Percentiles rank a stretch among this genome's conserved stretches.
These are phyloP conservation scores for Thalassarche chlororhynchos DNA, from an alignment of 2,113 vertebrate genomes.

Conservation along the genomic window DNA sequence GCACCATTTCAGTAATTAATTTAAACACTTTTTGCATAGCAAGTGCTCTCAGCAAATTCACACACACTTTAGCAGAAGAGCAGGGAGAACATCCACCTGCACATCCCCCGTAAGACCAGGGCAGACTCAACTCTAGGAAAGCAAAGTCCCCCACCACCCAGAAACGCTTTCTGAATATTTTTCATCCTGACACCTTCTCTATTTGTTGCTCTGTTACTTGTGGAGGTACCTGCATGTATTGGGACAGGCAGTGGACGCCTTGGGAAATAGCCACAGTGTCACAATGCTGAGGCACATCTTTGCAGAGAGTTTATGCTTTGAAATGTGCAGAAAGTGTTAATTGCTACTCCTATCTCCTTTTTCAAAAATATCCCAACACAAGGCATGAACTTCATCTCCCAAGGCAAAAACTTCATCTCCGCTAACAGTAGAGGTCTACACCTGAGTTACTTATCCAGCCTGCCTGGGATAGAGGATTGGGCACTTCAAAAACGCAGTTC, in stretches of 20 bases:
- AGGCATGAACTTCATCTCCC: neutral
- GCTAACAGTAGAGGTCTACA: neutral
- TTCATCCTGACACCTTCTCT: neutral
- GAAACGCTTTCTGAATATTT: neutral
- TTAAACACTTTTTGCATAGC: neutral
- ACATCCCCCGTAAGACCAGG: rapidly evolving
- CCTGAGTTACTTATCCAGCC: neutral
- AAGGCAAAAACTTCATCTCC: neutral
- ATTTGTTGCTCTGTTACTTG: neutral
- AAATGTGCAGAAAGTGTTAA: neutral
- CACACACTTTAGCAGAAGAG: neutral
- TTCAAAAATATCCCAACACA: neutral
- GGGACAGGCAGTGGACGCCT: neutral
- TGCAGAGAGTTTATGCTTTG: neutral
- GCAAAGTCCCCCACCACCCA: neutral
- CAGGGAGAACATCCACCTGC: neutral
- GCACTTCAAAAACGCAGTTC: neutral
- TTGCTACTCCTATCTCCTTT: neutral
- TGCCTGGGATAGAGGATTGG: neutral
- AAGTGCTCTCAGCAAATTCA: neutral
- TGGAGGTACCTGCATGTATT: neutral
- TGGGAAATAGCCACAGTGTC: neutral
- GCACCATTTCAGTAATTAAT: neutral
- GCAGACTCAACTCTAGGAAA: neutral
- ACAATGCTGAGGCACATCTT: neutral